A percentile compares a stretch with the other conserved stretches of the same genome.
Evolutionary conservation across 53 echinoderm and acorn worm species (phyloP).

Genomic region (Holothuria scabra): DNA sequence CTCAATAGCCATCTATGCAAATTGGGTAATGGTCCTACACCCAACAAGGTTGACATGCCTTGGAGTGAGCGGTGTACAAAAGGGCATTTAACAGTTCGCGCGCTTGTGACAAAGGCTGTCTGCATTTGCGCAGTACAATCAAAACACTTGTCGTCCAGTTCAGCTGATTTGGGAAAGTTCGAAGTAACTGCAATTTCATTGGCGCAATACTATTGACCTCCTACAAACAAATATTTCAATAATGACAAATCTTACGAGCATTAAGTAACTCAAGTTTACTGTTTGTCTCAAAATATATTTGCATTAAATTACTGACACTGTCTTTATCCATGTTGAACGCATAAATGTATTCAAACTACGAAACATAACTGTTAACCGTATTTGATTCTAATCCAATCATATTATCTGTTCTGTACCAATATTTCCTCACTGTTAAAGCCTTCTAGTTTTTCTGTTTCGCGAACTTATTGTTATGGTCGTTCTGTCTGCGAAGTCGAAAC

Average conservation of each 20-base stretch:
- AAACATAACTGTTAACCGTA: too few relatives aligned
- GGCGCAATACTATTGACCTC: background rate
- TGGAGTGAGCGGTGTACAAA: too few relatives aligned
- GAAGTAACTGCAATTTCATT: conserved; percentile 6
- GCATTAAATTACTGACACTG: background rate
- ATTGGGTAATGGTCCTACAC: too few relatives aligned
- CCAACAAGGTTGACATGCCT: too few relatives aligned
- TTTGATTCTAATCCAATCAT: too few relatives aligned
- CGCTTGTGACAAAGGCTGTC: background rate
- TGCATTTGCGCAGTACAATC: conserved; percentile 24
- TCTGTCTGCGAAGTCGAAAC: conserved; percentile 10
- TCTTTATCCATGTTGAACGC: background rate
- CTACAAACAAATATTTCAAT: background rate
- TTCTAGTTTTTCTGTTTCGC: conserved; percentile 21
- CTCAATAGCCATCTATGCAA: too few relatives aligned
- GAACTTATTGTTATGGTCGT: conserved; percentile 26
- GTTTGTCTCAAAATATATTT: too few relatives aligned
- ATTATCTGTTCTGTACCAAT: too few relatives aligned
- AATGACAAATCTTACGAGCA: too few relatives aligned
- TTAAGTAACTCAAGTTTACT: too few relatives aligned
- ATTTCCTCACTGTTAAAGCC: conserved; percentile 14
- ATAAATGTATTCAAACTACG: background rate
- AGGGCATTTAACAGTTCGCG: background rate
- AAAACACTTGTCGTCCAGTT: conserved; percentile 37
- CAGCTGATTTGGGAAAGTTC: background rate